phyloP scores from a whole-genome alignment of 2,797 vertebrate species.

The Esox masquinongy region DNA sequence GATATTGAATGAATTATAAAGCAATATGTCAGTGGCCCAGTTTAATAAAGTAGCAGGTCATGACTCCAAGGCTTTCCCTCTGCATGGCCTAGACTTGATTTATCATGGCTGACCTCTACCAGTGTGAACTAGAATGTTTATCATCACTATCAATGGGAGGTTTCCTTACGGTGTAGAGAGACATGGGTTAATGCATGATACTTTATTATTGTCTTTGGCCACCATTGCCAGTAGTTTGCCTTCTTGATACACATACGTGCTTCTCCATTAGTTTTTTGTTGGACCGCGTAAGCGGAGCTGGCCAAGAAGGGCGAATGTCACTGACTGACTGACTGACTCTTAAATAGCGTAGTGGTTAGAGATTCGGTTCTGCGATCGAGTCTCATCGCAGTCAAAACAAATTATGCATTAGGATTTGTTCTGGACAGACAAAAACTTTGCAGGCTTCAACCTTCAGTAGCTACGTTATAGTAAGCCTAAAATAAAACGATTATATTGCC shows the following conservation, averaged over 20 bases:
- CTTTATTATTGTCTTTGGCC: neutral
- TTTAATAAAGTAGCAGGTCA: constrained; percentile 8
- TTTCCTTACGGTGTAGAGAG: neutral
- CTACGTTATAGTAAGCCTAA: no score
- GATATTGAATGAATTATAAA: constrained; percentile 5
- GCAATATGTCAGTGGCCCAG: constrained; percentile 3
- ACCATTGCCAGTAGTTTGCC: neutral
- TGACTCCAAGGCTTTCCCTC: constrained; percentile 1
- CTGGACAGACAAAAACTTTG: no score
- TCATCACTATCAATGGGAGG: neutral
- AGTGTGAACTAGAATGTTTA: neutral
- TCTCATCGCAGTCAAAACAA: no score
- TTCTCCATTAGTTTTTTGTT: no score
- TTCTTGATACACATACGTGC: neutral
- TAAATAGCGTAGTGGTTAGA: no score
- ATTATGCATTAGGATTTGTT: no score
- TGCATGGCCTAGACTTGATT: constrained; percentile 13
- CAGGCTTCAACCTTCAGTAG: no score
- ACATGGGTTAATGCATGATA: neutral
- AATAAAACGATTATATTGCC: no score
- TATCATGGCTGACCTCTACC: constrained; percentile 10
- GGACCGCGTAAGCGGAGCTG: no score
- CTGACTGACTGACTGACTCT: no score
- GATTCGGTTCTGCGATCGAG: no score
- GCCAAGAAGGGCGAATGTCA: no score